A percentile compares a stretch with the other conserved stretches of the same genome.
phyloP scores from a whole-genome alignment of 2,797 vertebrate genomes.

The Phoxinus dragarum region DNA sequence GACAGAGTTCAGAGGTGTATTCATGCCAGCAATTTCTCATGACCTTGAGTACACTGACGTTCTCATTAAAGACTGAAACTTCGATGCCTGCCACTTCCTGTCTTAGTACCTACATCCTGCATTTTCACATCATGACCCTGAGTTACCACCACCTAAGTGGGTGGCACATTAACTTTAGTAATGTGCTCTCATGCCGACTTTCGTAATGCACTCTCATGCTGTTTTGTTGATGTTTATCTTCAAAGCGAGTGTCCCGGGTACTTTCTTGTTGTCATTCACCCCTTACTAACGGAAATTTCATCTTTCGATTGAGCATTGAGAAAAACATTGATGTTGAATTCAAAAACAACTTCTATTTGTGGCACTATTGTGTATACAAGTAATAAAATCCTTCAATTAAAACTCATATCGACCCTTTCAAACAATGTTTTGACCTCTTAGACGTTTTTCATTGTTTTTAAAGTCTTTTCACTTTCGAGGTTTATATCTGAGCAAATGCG shows the following conservation, averaged over 20 bases:
- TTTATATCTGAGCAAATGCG: neutral
- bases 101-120: slow-evolving; percentile 55
- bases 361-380: neutral
- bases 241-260: neutral
- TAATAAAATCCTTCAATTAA: neutral
- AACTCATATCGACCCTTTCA: neutral
- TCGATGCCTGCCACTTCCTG: slow-evolving; percentile 57
- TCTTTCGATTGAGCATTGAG: neutral
- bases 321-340: neutral
- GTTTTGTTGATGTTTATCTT: slow-evolving; percentile 1
- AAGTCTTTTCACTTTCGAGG: neutral
- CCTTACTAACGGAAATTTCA: neutral
- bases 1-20: slow-evolving; percentile 36
- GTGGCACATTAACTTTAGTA: slow-evolving; percentile 27
- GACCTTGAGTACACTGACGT: slow-evolving; percentile 55
- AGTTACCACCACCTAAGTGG: slow-evolving; percentile 37
- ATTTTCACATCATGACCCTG: slow-evolving; percentile 40
- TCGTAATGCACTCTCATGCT: neutral
- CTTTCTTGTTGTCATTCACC: neutral
- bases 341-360: neutral
- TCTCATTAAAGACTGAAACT: slow-evolving; percentile 50
- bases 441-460: neutral
- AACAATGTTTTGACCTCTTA: neutral
- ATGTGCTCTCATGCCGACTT: neutral
- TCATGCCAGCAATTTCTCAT: slow-evolving; percentile 47